Percentiles rank a stretch among this genome's conserved stretches.
These are phyloP conservation scores for Pollenia angustigena DNA, from an alignment of 2,888 invertebrate genomes.

Conservation along the genomic window DNA sequence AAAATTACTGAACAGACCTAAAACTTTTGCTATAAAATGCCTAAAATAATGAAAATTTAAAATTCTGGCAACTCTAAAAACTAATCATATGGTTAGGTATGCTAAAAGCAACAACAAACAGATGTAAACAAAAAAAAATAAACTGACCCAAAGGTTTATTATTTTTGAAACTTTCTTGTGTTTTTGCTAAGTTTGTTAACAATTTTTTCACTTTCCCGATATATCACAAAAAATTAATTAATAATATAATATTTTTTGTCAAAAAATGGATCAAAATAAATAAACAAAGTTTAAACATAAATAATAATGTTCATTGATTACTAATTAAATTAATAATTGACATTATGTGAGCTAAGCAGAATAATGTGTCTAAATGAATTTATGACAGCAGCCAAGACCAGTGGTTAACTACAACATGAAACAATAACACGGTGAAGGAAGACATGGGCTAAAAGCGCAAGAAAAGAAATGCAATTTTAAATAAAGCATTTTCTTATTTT, in stretches of 20 bases:
- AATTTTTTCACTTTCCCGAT: too few species aligned
- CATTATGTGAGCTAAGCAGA: slow-evolving; percentile 23
- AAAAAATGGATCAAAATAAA: neutral
- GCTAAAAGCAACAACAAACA: slow-evolving; percentile 5
- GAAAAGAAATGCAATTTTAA: slow-evolving; percentile 47
- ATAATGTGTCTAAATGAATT: slow-evolving; percentile 34
- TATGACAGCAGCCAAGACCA: slow-evolving; percentile 34
- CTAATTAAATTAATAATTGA: slow-evolving; percentile 69
- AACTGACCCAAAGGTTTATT: too few species aligned
- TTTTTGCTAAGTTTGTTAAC: neutral
- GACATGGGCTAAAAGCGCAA: slow-evolving; percentile 54
- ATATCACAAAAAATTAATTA: too few species aligned
- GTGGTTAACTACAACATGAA: slow-evolving; percentile 32
- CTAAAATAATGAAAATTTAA: too few species aligned
- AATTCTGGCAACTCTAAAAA: neutral
- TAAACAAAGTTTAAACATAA: neutral
- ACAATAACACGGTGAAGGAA: slow-evolving; percentile 22
- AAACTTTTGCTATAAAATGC: too few species aligned
- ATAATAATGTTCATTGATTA: slow-evolving; percentile 14
- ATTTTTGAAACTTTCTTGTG: neutral
- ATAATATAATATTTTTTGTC: too few species aligned
- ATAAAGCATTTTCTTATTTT: slow-evolving; percentile 58
- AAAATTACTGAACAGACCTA: too few species aligned
- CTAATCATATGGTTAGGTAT: neutral
- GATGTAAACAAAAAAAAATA: slow-evolving; percentile 26